Conservation (phyloP, 2,888 invertebrate genomes). For the Cylloceria caligata region DNA sequence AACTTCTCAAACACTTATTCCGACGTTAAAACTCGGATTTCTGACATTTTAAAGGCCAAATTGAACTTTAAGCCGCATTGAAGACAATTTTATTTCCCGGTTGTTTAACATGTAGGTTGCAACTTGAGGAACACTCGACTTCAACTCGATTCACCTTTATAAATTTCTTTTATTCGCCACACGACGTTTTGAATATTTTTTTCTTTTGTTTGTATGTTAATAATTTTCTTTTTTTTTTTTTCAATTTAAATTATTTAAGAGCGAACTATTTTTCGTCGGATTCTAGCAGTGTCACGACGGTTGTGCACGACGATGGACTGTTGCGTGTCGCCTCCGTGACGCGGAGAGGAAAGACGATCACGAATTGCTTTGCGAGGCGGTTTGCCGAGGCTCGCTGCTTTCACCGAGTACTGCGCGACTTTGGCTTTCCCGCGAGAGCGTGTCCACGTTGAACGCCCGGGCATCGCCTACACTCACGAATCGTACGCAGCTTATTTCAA, state of each 20-base stretch:
- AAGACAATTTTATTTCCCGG: conserved; percentile 2
- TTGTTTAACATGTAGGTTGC: conserved; percentile 37
- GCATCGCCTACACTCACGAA: conserved; percentile 17
- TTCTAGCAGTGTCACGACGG: conserved; percentile 26
- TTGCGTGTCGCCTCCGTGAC: conserved; percentile 31
- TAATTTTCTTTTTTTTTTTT: not conserved
- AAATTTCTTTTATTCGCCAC: not conserved
- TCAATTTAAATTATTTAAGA: not conserved
- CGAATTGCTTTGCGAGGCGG: conserved; percentile 29
- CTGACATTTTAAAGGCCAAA: conserved; percentile 22
- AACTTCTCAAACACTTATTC: conserved; percentile 14
- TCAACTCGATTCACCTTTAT: not conserved
- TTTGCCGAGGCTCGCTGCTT: conserved; percentile 75
- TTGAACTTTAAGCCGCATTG: not conserved
- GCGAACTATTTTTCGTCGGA: conserved; percentile 12
- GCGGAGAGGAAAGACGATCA: conserved; percentile 46
- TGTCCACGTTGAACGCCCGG: conserved; percentile 50
- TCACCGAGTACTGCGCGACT: conserved; percentile 75
- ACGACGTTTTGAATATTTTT: not conserved
- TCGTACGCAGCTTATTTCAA: conserved; percentile 24
- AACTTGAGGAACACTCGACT: conserved; percentile 6
- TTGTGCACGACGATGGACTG: conserved; percentile 32
- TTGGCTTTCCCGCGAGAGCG: conserved; percentile 80
- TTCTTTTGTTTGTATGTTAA: too few species aligned
- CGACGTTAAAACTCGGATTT: not conserved